Evolutionary conservation across 2,888 invertebrate species (phyloP).

Genomic region (Laothoe populi): DNA sequence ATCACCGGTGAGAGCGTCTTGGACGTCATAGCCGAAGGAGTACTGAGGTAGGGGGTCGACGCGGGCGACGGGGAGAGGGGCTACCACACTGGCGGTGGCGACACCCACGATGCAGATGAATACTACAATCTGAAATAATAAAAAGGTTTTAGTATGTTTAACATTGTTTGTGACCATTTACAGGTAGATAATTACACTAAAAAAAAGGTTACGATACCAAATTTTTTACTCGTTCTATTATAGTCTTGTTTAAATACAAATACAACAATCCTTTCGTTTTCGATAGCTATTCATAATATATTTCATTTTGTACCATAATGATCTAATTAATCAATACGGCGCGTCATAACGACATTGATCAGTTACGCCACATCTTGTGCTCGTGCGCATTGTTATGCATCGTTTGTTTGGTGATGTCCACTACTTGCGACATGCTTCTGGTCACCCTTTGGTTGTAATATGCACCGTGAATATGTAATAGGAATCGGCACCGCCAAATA

Average conservation of each 20-base stretch:
- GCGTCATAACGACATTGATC: conserved; percentile 32
- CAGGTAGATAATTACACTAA: no score
- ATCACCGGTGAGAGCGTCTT: conserved; percentile 85
- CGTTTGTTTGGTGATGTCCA: conserved; percentile 40
- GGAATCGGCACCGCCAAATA: neutral
- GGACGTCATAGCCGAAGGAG: conserved; percentile 84
- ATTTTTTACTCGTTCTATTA: no score
- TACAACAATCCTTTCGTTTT: neutral
- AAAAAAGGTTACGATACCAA: no score
- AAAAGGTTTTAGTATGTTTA: conserved; percentile 12
- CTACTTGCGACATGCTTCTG: conserved; percentile 51
- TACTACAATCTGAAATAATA: conserved; percentile 75
- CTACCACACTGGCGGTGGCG: conserved; percentile 67
- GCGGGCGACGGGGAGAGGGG: conserved; percentile 66
- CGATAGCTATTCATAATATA: neutral
- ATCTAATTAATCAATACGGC: conserved; percentile 27
- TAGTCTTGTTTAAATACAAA: neutral
- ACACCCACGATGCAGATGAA: conserved; percentile 73
- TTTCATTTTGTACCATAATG: neutral
- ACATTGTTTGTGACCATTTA: neutral
- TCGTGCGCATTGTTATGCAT: conserved; percentile 50
- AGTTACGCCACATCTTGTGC: conserved; percentile 35
- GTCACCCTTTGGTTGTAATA: conserved; percentile 24
- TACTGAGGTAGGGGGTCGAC: conserved; percentile 81
- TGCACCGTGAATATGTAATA: conserved; percentile 36